Evolutionary conservation across 64 coral and sea anemone genomes (phyloP).

Genomic region (Montipora capricornis): DNA sequence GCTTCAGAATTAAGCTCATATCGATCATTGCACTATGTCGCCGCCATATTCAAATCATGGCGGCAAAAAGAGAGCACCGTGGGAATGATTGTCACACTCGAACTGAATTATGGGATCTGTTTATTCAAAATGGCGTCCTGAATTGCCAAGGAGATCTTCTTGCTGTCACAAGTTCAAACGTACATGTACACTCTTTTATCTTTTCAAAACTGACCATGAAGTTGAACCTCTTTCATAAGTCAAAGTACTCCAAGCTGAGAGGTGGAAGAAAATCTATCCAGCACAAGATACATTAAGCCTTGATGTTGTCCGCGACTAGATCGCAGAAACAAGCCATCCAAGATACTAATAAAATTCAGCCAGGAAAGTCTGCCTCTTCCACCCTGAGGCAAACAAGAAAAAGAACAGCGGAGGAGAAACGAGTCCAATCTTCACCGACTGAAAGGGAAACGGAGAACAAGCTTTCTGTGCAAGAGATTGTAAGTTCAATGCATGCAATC

Average conservation of each 20-base stretch:
- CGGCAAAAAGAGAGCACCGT: slow-evolving; percentile 9
- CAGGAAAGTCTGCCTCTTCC: slow-evolving; percentile 14
- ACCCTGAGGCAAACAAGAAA: neutral
- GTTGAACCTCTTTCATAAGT: neutral
- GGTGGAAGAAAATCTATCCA: neutral
- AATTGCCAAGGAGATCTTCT: neutral
- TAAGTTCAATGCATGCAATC: neutral
- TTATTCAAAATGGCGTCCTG: slow-evolving; percentile 31
- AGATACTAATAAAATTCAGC: neutral
- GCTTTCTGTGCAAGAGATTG: slow-evolving; percentile 19
- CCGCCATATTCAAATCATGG: slow-evolving; percentile 40
- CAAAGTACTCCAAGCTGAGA: neutral
- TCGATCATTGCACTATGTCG: neutral
- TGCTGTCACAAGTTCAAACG: neutral
- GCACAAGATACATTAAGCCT: neutral
- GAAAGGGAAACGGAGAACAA: neutral
- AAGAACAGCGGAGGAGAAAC: neutral
- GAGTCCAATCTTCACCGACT: slow-evolving; percentile 26
- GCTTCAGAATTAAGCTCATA: neutral
- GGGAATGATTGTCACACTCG: neutral
- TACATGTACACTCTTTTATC: no score
- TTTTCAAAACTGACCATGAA: neutral
- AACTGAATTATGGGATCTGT: slow-evolving; percentile 8
- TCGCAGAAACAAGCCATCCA: slow-evolving; percentile 9
- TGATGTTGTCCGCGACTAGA: slow-evolving; percentile 29